Evolutionary conservation across 2,113 vertebrate genomes (phyloP).

Genomic region (Stomatorhinus ivindoensis): DNA sequence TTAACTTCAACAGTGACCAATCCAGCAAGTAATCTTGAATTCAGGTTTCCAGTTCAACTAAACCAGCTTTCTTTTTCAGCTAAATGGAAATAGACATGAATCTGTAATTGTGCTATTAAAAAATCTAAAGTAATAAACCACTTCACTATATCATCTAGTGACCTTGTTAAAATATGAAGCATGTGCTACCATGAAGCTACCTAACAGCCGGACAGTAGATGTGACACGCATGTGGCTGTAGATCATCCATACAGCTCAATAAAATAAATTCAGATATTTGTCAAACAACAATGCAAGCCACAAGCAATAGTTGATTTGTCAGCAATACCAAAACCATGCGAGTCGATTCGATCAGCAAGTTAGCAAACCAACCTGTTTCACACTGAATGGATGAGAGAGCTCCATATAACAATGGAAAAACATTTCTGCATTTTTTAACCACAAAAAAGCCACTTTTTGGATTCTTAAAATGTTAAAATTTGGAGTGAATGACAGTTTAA

Average conservation of each 20-base stretch:
- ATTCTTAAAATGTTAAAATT: background rate
- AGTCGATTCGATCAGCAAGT: background rate
- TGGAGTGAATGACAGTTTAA: background rate
- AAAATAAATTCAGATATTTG: background rate
- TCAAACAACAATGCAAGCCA: background rate
- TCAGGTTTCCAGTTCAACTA: background rate
- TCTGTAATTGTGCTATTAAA: background rate
- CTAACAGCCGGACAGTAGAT: background rate
- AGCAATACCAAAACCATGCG: background rate
- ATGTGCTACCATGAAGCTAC: background rate
- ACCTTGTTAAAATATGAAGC: background rate
- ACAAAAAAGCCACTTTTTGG: background rate
- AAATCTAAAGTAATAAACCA: background rate
- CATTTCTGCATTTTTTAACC: background rate
- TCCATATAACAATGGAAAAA: background rate
- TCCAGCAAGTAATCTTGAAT: background rate
- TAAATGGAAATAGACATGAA: background rate
- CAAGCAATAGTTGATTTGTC: background rate
- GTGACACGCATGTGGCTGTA: background rate
- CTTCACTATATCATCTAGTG: background rate
- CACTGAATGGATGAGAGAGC: background rate
- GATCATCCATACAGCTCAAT: background rate
- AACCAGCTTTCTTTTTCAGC: background rate
- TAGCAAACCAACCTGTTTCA: background rate
- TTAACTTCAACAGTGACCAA: background rate